Base-by-base conservation (phyloP, 2,113 vertebrate species). In the Cygnus atratus region DNA sequence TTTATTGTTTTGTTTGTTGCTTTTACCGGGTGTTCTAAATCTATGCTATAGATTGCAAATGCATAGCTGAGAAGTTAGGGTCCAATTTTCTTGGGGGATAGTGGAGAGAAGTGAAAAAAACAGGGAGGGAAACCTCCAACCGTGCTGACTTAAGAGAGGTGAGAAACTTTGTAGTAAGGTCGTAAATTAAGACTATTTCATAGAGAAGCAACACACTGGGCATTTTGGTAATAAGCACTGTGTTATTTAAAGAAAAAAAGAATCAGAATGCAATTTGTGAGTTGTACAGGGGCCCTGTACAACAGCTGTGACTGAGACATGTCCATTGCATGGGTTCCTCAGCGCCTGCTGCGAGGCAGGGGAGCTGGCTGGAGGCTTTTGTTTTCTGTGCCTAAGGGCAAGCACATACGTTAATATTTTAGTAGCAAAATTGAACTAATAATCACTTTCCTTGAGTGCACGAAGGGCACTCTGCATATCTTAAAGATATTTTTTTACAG, bases 241-340 rank as follows among this genome's bases (percentile, higher is more conserved):
- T 5, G 0, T 61, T n/a, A 1, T 19, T 14, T 52, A 26, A 50
- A 50, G 22, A 25, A 50, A 50, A 50, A 43, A 43, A 50, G 24
- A 50, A 50, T 50, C 35, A 16, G 54, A 28, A 22, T 1, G 19
- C 2, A 6, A 2, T 10, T 17, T 22, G 35, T 44, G 75, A 16
- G 5, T 20, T 41, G 44, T 6, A 1, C 21, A 7, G 58, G n/a
- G 5, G 21, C 26, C 41, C 50, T 6, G 35, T 4, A 5, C 41
- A 5, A 5, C 3, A 0, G 4, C 62, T 9, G 59, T 6, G 10
- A 3, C 14, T 0, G 14, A 8, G 78, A 2, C 19, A 2, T 2
- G 24, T 25, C 46, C 13, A 35, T 41, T 3, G 26, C 17, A 16
- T 4, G 41, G 41, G 50, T 26, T 13, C 2, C 2, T 31, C 7